These are phyloP conservation scores for Mesocricetus auratus DNA, from an alignment of 2,113 vertebrate species.

Conservation along the genomic window DNA sequence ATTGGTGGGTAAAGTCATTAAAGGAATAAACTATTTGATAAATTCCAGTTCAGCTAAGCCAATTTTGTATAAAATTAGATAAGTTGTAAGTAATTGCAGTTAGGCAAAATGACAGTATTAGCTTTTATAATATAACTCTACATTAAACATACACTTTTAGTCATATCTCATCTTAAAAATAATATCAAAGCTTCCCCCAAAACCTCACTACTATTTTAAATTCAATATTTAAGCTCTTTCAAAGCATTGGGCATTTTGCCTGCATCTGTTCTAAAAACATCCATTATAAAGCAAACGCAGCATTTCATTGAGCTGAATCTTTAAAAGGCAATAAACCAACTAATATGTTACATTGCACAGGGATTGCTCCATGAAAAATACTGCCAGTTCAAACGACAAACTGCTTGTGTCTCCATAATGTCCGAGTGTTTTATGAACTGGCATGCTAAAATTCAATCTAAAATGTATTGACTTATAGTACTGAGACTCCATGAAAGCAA, in stretches of 20 bases:
- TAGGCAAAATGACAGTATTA: not conserved
- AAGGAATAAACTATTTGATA: not conserved
- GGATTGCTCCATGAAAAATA: not conserved
- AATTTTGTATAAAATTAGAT: not conserved
- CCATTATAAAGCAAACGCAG: not conserved
- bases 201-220: not conserved
- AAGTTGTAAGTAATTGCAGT: not conserved
- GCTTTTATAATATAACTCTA: not conserved
- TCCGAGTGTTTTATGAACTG: conserved; percentile 15
- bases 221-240: not conserved
- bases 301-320: conserved; percentile 20
- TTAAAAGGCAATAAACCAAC: conserved; percentile 48
- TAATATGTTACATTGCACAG: not conserved
- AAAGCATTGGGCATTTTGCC: not conserved
- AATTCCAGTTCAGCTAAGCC: not conserved
- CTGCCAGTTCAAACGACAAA: not conserved
- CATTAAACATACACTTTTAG: not conserved
- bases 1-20: not conserved
- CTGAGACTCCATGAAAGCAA: not conserved
- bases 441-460: not conserved
- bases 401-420: not conserved
- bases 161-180: not conserved
- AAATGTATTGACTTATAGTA: conserved; percentile 1
- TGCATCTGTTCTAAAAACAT: not conserved
- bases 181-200: not conserved